These are phyloP conservation scores for Cryptocephalus primarius DNA, from an alignment of 2,888 invertebrate genomes.

Conservation along the genomic window DNA sequence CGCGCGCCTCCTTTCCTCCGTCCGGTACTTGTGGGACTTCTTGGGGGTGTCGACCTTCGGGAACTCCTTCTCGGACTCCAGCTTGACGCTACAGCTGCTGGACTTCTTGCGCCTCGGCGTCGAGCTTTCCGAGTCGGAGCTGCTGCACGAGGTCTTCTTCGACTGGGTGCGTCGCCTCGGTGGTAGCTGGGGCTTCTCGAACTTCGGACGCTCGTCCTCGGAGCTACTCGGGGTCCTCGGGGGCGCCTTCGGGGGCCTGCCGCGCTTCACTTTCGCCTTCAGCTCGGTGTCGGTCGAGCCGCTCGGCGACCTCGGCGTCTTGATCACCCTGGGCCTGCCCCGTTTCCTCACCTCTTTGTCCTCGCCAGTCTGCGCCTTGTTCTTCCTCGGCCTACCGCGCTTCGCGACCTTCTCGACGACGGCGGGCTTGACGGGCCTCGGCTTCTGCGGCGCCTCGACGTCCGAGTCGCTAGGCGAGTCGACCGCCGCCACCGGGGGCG, in stretches of 20 bases:
- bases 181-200: slow-evolving; percentile 24
- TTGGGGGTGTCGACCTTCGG: slow-evolving; percentile 15
- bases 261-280: slow-evolving; percentile 23
- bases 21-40: slow-evolving; percentile 18
- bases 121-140: slow-evolving; percentile 22
- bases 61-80: slow-evolving; percentile 19
- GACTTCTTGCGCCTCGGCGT: slow-evolving; percentile 11
- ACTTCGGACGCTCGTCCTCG: slow-evolving; percentile 24
- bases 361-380: slow-evolving; percentile 10
- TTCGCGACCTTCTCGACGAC: slow-evolving; percentile 8
- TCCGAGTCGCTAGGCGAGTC: slow-evolving; percentile 33
- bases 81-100: slow-evolving; percentile 8
- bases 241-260: slow-evolving; percentile 28
- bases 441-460: slow-evolving; percentile 4
- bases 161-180: slow-evolving; percentile 24
- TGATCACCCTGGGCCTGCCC: slow-evolving; percentile 17
- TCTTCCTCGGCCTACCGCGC: slow-evolving; percentile 17
- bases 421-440: slow-evolving; percentile 8
- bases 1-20: slow-evolving; percentile 14
- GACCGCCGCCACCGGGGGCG: slow-evolving; percentile 14
- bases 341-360: slow-evolving; percentile 19
- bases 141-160: slow-evolving; percentile 18
- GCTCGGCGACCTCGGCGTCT: slow-evolving; percentile 20
- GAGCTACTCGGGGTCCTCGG: slow-evolving; percentile 30
- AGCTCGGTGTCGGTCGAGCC: slow-evolving; percentile 20